Evolutionary conservation across 2,888 invertebrate genomes (phyloP).

Genomic region (Trichacis sp.): DNA sequence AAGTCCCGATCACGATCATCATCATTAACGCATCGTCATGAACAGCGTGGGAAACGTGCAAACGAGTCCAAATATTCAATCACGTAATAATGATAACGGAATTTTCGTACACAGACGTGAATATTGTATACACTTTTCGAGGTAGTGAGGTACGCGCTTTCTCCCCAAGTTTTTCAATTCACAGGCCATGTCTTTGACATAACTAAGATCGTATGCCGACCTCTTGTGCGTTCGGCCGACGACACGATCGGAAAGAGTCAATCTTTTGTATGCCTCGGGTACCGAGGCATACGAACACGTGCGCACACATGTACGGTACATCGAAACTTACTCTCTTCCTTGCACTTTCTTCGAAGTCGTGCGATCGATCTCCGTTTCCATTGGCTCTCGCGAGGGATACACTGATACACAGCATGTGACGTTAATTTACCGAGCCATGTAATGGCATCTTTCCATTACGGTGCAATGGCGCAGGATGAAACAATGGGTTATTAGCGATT

Average conservation of each 20-base stretch:
- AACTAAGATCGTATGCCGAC: conserved; percentile 11
- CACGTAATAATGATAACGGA: background rate
- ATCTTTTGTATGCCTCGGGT: conserved; percentile 13
- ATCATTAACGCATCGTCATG: conserved; percentile 4
- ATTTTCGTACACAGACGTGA: background rate
- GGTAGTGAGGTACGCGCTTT: conserved; percentile 45
- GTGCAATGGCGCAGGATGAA: too few species aligned
- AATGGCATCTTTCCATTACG: too few species aligned
- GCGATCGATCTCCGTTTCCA: background rate
- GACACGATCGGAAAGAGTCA: conserved; percentile 16
- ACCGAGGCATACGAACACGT: background rate
- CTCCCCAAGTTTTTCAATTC: conserved; percentile 52
- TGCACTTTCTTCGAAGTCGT: background rate
- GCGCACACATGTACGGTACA: background rate
- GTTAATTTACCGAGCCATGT: background rate
- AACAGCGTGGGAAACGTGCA: too few species aligned
- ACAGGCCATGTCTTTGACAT: conserved; percentile 10
- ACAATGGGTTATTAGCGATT: too few species aligned
- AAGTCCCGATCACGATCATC: too few species aligned
- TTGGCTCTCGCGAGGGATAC: background rate
- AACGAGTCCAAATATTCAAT: background rate
- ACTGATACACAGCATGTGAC: background rate
- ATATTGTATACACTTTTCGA: background rate
- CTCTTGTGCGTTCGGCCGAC: conserved; percentile 9
- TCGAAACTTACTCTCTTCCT: background rate